A percentile compares a stretch with the other conserved stretches of the same genome.
Evolutionary conservation across 1,140 invertebrate species (phyloP).

Genomic region (Drosophila insularis): DNA sequence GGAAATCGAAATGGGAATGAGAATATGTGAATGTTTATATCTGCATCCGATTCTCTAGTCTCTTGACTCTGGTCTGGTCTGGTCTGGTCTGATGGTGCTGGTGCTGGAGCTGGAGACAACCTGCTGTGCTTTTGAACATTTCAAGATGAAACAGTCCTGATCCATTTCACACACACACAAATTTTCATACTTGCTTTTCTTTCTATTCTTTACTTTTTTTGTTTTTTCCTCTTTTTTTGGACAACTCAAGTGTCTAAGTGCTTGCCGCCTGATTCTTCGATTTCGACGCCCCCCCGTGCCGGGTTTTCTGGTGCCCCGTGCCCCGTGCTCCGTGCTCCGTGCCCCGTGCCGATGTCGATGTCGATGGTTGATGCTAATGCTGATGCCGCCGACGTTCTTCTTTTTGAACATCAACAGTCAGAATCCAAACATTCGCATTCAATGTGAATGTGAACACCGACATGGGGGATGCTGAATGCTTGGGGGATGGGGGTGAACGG

Average conservation of each 20-base stretch:
- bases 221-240: constrained; percentile 49
- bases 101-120: constrained; percentile 47
- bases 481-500: constrained; percentile 21
- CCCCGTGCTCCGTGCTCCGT: constrained; percentile 3
- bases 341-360: constrained; percentile 3
- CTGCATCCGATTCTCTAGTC: constrained; percentile 58
- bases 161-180: constrained; percentile 45
- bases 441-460: not conserved
- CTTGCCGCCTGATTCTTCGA: constrained; percentile 49
- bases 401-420: constrained; percentile 39
- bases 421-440: constrained; percentile 60
- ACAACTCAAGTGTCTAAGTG: constrained; percentile 78
- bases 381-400: constrained; percentile 9
- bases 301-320: not conserved
- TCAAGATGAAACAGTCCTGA: constrained; percentile 74
- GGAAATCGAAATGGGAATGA: not conserved
- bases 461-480: not conserved
- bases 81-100: no score
- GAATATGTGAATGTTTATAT: constrained; percentile 61
- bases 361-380: constrained; percentile 6
- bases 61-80: constrained; percentile 20
- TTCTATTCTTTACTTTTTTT: constrained; percentile 15
- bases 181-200: constrained; percentile 1
- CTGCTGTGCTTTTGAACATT: constrained; percentile 71
- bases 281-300: constrained; percentile 17